phyloP scores from a whole-genome alignment of 2,797 vertebrate genomes.

The Anolis apletophallus region DNA sequence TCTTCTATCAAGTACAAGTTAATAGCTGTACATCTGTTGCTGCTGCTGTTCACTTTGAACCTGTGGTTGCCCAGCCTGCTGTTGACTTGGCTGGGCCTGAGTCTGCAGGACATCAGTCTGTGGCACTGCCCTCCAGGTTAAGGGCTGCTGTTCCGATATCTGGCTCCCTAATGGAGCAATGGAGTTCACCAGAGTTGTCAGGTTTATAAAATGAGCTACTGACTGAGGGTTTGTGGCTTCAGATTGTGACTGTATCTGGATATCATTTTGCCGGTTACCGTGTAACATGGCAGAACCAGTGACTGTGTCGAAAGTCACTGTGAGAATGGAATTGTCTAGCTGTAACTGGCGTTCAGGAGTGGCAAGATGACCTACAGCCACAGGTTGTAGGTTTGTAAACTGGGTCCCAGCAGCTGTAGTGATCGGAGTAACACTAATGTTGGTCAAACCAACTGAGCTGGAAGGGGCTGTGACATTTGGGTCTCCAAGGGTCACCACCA shows the following conservation, averaged over 20 bases:
- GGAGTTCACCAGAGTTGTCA: slow-evolving; percentile 95
- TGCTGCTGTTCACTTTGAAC: slow-evolving; percentile 75
- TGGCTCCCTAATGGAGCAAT: slow-evolving; percentile 86
- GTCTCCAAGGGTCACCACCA: slow-evolving; percentile 93
- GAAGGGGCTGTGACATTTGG: slow-evolving; percentile 83
- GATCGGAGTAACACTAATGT: slow-evolving; percentile 94
- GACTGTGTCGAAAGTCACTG: slow-evolving; percentile 94
- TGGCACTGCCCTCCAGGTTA: slow-evolving; percentile 90
- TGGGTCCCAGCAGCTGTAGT: slow-evolving; percentile 85
- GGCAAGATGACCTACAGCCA: slow-evolving; percentile 89
- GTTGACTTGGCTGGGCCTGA: slow-evolving; percentile 73
- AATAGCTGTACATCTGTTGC: slow-evolving; percentile 95
- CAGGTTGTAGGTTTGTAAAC: slow-evolving; percentile 94
- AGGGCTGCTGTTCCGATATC: slow-evolving; percentile 85
- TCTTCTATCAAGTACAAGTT: slow-evolving; percentile 55
- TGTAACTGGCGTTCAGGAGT: slow-evolving; percentile 88
- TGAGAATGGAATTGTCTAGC: slow-evolving; percentile 96
- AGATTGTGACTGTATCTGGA: slow-evolving; percentile 83
- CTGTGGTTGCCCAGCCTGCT: slow-evolving; percentile 71
- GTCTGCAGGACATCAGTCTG: slow-evolving; percentile 78
- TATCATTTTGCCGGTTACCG: slow-evolving; percentile 85
- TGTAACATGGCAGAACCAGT: slow-evolving; percentile 93
- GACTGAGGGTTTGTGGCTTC: slow-evolving; percentile 82
- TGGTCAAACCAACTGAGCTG: slow-evolving; percentile 89
- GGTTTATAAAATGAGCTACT: slow-evolving; percentile 96